Evolutionary conservation across 2,888 invertebrate species (phyloP), one percentile per base, ranked within the genome.

Genomic region (Caenorhabditis sp.): DNA sequence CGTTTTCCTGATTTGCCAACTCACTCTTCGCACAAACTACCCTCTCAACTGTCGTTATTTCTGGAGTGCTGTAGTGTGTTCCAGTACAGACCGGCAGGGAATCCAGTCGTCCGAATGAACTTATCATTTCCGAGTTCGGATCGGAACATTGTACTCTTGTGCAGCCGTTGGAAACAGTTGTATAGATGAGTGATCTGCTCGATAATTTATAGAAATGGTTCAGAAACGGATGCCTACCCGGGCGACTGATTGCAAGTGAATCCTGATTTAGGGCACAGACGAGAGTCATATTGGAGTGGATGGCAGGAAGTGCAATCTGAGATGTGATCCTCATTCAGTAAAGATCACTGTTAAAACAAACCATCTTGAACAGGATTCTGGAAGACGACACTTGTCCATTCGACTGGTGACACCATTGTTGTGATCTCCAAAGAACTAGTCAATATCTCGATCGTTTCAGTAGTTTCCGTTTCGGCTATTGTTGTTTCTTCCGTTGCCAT

Each of bases 11-110:
- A 9, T 9, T 7, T 35, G 9, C 35, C 35, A 13, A 22, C 48
- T 37, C 24, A 62, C 62, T 43, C 24, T 26, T 53, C 1, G 39
- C 63, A 35, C 63, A 65, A 17, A 65, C 53, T 1, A 65, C 63
- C 24, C 24, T 43, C 13, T 17, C 24, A 13, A 65, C 13, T 2
- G 1, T n/a, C 4, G 22, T 1, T 1, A 20, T 30, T 45, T 65
- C 45, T n/a, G 63, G 63, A 15, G 45, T 53, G 15, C 53, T 53
- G 45, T 45, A 65, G 15, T 37, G n/a, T 5, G 27, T 17, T 32
- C 63, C 63, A 35, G 53, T 53, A 26, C 63, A 65, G 13, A 65
- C 63, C 4, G 63, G 63, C 11, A 35, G 13, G 1, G 63, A 45
- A 3, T 37, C 17, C n/a, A 65, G 13, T 5, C 5, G 32, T n/a